Conservation (phyloP, 2,888 invertebrate species). For the Neoitamus cyanurus region DNA sequence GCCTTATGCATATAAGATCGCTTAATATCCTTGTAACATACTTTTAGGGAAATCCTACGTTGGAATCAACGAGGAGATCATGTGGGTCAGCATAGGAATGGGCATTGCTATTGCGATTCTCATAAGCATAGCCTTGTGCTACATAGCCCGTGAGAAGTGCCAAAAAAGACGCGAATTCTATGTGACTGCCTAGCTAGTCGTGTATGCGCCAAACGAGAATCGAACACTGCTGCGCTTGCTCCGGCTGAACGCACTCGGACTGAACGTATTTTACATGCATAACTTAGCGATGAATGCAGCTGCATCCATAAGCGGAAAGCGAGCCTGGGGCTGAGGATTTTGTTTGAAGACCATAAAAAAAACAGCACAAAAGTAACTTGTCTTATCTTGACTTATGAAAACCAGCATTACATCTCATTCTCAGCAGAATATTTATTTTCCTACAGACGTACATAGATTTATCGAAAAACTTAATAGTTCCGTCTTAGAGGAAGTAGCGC, state of each 20-base stretch:
- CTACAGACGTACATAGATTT: background rate
- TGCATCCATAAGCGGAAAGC: slow-evolving; percentile 45
- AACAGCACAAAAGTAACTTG: background rate
- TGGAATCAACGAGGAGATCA: slow-evolving; percentile 88
- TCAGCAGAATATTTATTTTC: background rate
- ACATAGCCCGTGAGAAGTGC: slow-evolving; percentile 84
- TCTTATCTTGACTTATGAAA: slow-evolving; percentile 6
- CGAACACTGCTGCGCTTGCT: slow-evolving; percentile 30
- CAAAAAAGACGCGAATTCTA: slow-evolving; percentile 78
- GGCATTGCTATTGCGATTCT: slow-evolving; percentile 76
- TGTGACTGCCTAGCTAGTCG: slow-evolving; percentile 73
- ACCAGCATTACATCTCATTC: background rate
- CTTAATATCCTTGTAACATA: background rate
- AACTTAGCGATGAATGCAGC: slow-evolving; percentile 45
- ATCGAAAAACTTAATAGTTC: background rate
- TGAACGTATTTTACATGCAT: slow-evolving; percentile 47
- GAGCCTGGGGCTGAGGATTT: slow-evolving; percentile 46
- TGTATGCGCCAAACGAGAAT: slow-evolving; percentile 46
- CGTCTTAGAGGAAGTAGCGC: background rate
- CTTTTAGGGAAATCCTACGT: slow-evolving; percentile 81
- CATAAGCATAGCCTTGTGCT: slow-evolving; percentile 85
- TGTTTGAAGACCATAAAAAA: background rate
- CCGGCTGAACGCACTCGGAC: slow-evolving; percentile 37
- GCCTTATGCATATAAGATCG: background rate
- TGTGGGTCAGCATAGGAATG: slow-evolving; percentile 86